phyloP scores from a whole-genome alignment of 2,113 vertebrate species.

The Noturus placidus region DNA sequence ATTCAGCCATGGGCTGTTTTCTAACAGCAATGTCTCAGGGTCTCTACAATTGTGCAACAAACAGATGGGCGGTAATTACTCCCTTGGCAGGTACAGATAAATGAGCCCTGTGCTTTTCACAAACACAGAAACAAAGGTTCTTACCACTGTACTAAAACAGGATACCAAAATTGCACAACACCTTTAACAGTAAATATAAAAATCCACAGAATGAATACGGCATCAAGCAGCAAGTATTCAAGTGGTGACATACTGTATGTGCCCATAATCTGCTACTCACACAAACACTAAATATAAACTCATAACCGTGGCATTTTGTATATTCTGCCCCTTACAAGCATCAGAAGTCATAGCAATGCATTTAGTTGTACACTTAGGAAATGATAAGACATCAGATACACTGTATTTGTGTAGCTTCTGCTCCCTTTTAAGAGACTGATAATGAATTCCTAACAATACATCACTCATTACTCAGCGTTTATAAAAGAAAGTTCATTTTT shows the following conservation, averaged over 20 bases:
- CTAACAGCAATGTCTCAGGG: neutral
- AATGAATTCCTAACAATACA: neutral
- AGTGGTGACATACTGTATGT: neutral
- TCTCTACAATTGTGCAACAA: neutral
- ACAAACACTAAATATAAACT: neutral
- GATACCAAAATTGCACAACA: neutral
- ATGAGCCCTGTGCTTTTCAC: neutral
- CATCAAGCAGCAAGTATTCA: neutral
- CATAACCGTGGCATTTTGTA: neutral
- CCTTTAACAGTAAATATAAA: neutral
- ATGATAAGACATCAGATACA: neutral
- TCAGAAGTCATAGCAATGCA: neutral
- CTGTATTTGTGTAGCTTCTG: neutral
- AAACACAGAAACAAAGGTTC: neutral
- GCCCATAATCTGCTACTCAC: neutral
- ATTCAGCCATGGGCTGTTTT: neutral
- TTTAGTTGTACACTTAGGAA: neutral
- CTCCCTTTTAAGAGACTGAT: neutral
- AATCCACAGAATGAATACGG: neutral
- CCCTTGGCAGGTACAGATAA: conserved; percentile 12
- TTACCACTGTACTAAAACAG: neutral
- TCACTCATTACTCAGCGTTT: neutral
- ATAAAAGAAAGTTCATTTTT: neutral
- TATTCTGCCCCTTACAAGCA: neutral
- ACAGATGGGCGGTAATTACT: conserved; percentile 21